Evolutionary conservation across 2,797 vertebrate genomes (phyloP), one percentile per base, ranked within the genome.

Genomic region (Enteromius argenteus): DNA sequence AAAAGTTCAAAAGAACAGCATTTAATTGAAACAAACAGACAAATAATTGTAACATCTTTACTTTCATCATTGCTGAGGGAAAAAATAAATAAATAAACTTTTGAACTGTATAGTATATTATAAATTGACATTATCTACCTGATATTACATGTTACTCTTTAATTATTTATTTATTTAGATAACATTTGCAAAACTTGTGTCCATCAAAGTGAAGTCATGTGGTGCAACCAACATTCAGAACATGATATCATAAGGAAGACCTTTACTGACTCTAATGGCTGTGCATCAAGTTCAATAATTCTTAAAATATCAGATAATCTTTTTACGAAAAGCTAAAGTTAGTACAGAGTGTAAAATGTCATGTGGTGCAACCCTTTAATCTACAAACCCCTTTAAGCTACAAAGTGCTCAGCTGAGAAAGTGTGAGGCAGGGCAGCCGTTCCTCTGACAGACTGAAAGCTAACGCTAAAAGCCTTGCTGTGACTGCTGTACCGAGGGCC

Each of bases 401-500:
- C 42, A 21, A 39, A 83, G 15, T 53, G 46, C 30, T 64, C 62
- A 64, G 30, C 30, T 75, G 46, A 83, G 60, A n/a, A 58, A 62
- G 80, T 62, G 23, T 42, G 19, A 77, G 62, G 13, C 23, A 44
- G 30, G 44, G 0, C 42, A 73, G 13, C 0, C 3, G 11, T 69
- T 56, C 32, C n/a, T 68, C 8, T 56, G 32, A 68, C 64, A 42
- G 80, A 44, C 72, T 75, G 46, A 49, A 53, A 64, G 39, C 67
- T 69, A 30, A 15, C 51, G 8, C 49, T 64, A 69, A 74, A 69
- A 84, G 80, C 49, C 23, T 56, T n/a, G 10, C 14, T 66, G 46
- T 53, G 81, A 42, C 73, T 85, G 58, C 60, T 56, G 62, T 44
- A 62, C 46, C 37, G 32, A 83, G 60, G 84, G 82, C 79, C 82